These are phyloP conservation scores for Penaeus monodon DNA, from an alignment of 2,888 invertebrate genomes.

Conservation along the genomic window DNA sequence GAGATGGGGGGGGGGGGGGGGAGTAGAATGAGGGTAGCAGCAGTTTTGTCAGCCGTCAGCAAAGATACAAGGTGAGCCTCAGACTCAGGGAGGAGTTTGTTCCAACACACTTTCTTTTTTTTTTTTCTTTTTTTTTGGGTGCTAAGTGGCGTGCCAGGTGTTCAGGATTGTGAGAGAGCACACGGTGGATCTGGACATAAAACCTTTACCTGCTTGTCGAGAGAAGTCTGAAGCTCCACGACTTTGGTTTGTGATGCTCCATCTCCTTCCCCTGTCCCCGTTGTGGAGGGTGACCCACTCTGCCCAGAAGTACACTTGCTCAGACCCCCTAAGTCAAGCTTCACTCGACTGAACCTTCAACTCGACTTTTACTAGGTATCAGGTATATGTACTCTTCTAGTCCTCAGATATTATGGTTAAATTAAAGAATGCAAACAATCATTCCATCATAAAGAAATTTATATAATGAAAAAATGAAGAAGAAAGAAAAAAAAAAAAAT, in stretches of 20 bases:
- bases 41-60: neutral
- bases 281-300: constrained; percentile 17
- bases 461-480: too few species aligned
- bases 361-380: neutral
- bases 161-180: neutral
- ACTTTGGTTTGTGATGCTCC: constrained; percentile 70
- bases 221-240: constrained; percentile 85
- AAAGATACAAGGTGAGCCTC: too few species aligned
- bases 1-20: too few species aligned
- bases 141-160: neutral
- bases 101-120: neutral
- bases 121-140: too few species aligned
- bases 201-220: constrained; percentile 84
- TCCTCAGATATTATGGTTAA: too few species aligned
- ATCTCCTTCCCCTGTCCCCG: constrained; percentile 19
- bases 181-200: too few species aligned
- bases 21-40: neutral
- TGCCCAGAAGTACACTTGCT: constrained; percentile 1
- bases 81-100: too few species aligned
- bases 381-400: too few species aligned
- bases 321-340: constrained; percentile 6
- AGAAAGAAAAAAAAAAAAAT: too few species aligned
- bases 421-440: too few species aligned
- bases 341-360: neutral
- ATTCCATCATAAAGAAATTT: too few species aligned